Evolutionary conservation across 2,113 vertebrate species (phyloP), one percentile per base, ranked within the genome.

Genomic region (Spilogale gracilis): DNA sequence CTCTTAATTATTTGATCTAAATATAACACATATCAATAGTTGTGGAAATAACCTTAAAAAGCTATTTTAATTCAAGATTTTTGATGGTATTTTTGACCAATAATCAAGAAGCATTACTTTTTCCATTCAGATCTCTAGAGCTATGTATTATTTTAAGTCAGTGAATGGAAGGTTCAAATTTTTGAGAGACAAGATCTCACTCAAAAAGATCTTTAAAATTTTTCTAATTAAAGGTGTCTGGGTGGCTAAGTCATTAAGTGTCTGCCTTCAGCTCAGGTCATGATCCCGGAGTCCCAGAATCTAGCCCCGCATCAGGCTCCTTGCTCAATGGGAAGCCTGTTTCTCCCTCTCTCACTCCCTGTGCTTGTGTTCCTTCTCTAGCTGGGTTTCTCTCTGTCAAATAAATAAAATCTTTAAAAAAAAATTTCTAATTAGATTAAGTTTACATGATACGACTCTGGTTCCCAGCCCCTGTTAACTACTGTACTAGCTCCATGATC

Each of bases 31-130:
- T 78, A n/a, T 93, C 71, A 87, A 32, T 50, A 86, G 65, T 86
- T 43, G 16, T 87, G 38, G 30, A 94, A 90, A 23, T 81, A 6
- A 50, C 71, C 95, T 96, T 65, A 43, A 79, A 76, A 85, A 71
- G 11, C 23, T 95, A 88, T 89, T 86, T 38, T 86, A 89, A 86
- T n/a, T 84, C 11, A 54, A 89, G 94, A 82, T 45, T 94, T 65
- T 54, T 30, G 50, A 13, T 6, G 6, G 14, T n/a, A 82, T 90
- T 85, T 88, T 83, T 92, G 45, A 78, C 9, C 52, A 92, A 50
- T 67, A 85, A 67, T 94, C 50, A 85, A 91, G 32, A 6, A 89
- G 4, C 5, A 73, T 67, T 27, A 9, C 5, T 78, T 76, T 63
- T 96, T 58, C n/a, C 23, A 90, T 90, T 90, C 21, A 82, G 60